Evolutionary conservation across 2,113 vertebrate species (phyloP), one percentile per base, ranked within the genome.

Genomic region (Oryzias javanicus): DNA sequence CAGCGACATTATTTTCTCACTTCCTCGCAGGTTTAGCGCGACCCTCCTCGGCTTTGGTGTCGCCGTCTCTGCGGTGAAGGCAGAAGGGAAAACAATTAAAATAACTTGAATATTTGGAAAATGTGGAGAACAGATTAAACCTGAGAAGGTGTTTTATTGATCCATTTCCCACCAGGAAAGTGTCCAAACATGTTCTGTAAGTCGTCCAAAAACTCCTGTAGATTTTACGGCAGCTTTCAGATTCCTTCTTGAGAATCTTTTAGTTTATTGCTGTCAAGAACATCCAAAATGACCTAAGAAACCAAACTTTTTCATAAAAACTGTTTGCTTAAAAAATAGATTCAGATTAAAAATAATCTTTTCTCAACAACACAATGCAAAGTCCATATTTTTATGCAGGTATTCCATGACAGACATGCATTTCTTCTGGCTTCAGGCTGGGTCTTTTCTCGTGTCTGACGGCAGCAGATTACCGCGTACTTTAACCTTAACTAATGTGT

Each of bases 91-190:
- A 73, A 70, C 46, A 64, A 52, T 19, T 53, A 27, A 68, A 55
- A 64, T 64, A 71, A 49, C 25, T 49, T 45, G 45, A 8, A 18
- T 18, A 18, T 55, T 59, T 76, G 55, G 49, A 75, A 68, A 69
- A 71, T 71, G 53, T 72, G 46, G 49, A 48, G n/a, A 0, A 48
- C 57, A 35, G 25, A 67, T 73, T 56, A 42, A 49, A 79, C 35
- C 53, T 58, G 58, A 76, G 55, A 74, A 61, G n/a, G 64, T 55
- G 68, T 76, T 82, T 65, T 67, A 67, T 63, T 67, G 58, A 55
- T 78, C 4, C 6, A 22, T 24, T 49, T 73, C 46, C n/a, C 44
- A 67, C 56, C 35, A 56, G 14, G 62, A 44, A 59, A 71, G 14
- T 19, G 27, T 69, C 49, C 45, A 69, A 45, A 60, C 41, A 20